phyloP scores from a whole-genome alignment of 2,888 invertebrate species.

The Axea sp. region DNA sequence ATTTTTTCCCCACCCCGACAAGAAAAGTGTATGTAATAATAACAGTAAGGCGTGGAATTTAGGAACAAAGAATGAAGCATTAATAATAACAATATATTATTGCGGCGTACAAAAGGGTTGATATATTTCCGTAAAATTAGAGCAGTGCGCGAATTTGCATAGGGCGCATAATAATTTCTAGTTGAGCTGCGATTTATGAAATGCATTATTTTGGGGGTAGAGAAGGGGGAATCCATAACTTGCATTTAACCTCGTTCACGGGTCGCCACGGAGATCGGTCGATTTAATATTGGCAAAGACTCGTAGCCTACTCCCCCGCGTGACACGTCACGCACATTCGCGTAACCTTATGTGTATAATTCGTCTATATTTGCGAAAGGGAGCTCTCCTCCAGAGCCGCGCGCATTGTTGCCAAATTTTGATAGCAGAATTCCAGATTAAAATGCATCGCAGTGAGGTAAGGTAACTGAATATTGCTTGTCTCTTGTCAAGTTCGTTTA shows the following conservation, averaged over 20 bases:
- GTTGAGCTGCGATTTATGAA: slow-evolving; percentile 60
- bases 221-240: slow-evolving; percentile 60
- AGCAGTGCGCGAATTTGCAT: slow-evolving; percentile 55
- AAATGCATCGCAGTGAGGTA: slow-evolving; percentile 15
- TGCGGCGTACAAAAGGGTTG: slow-evolving; percentile 47
- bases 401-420: slow-evolving; percentile 34
- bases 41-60: neutral
- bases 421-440: slow-evolving; percentile 20
- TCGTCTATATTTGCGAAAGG: slow-evolving; percentile 66
- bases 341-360: slow-evolving; percentile 68
- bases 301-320: slow-evolving; percentile 61
- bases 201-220: slow-evolving; percentile 52
- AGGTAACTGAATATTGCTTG: slow-evolving; percentile 17
- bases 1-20: too few species aligned
- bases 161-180: slow-evolving; percentile 62
- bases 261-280: slow-evolving; percentile 68
- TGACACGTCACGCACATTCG: slow-evolving; percentile 71
- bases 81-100: slow-evolving; percentile 55
- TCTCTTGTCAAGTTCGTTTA: slow-evolving; percentile 9
- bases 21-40: too few species aligned
- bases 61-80: slow-evolving; percentile 12
- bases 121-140: slow-evolving; percentile 58
- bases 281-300: slow-evolving; percentile 69
- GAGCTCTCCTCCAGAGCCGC: slow-evolving; percentile 44
- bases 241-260: slow-evolving; percentile 67